Evolutionary conservation across 2,888 invertebrate genomes (phyloP).

Genomic region (Anorthoa munda): DNA sequence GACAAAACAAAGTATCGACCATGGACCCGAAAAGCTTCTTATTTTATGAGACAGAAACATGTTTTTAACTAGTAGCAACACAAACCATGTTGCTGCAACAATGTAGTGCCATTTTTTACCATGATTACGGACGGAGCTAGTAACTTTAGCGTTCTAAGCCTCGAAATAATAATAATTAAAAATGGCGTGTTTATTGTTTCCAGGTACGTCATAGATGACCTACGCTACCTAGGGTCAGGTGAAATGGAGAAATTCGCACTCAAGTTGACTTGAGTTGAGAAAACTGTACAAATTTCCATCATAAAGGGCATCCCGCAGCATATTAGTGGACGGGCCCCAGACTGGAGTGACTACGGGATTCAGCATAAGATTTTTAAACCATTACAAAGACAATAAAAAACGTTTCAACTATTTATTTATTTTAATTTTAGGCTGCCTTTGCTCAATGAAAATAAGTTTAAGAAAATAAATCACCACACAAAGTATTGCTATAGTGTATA

Average conservation of each 20-base stretch:
- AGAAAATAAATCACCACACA: not conserved
- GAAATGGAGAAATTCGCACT: constrained; percentile 71
- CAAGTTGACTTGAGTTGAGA: constrained; percentile 71
- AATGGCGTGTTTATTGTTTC: not conserved
- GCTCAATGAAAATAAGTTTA: not conserved
- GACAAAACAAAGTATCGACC: too few relatives aligned
- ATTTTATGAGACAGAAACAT: too few relatives aligned
- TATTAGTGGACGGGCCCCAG: constrained; percentile 30
- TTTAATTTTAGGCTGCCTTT: constrained; percentile 1
- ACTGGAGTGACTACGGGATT: not conserved
- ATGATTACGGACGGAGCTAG: too few relatives aligned
- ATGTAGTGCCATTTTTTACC: too few relatives aligned
- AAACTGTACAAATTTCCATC: constrained; percentile 22
- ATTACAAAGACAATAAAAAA: not conserved
- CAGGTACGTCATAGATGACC: constrained; percentile 93
- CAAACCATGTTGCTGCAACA: too few relatives aligned
- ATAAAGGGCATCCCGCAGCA: not conserved
- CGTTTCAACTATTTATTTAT: not conserved
- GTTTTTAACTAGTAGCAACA: too few relatives aligned
- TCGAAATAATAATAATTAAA: not conserved
- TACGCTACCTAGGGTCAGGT: constrained; percentile 84
- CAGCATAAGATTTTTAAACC: not conserved
- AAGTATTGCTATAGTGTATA: not conserved
- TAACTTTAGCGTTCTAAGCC: too few relatives aligned
- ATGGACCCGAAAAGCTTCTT: too few relatives aligned